Conservation (phyloP, 2,797 vertebrate species). For the Pangasius djambal region DNA sequence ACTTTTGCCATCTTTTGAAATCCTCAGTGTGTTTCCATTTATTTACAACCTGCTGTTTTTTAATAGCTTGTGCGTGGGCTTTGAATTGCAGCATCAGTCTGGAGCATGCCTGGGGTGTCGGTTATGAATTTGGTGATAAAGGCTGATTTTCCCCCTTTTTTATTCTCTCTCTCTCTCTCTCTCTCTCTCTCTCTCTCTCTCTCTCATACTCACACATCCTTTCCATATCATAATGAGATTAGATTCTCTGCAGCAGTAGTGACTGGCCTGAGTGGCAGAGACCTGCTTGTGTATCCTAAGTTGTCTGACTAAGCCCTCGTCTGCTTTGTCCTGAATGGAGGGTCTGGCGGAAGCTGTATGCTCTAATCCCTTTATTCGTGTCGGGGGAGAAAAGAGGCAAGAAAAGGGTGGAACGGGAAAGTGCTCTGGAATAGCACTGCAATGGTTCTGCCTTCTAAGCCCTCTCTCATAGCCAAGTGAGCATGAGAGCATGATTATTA, state of each 20-base stretch:
- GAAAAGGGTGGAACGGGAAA: constrained; percentile 79
- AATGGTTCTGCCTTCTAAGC: constrained; percentile 43
- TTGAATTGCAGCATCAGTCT: background rate
- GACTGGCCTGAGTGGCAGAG: constrained; percentile 90
- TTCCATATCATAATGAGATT: constrained; percentile 96
- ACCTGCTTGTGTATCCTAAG: constrained; percentile 96
- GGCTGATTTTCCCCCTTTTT: background rate
- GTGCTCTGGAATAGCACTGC: constrained; percentile 81
- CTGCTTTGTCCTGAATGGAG: constrained; percentile 90
- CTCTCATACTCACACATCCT: constrained; percentile 48
- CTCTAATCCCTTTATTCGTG: constrained; percentile 99
- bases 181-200: constrained; percentile 23
- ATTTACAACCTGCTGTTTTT: constrained; percentile 2
- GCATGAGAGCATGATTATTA: constrained; percentile 78
- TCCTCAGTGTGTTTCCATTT: constrained; percentile 5
- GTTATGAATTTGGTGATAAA: constrained; percentile 46
- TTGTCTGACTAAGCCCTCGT: constrained; percentile 89
- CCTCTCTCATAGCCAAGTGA: constrained; percentile 79
- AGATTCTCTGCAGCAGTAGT: constrained; percentile 85
- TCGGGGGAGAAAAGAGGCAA: constrained; percentile 90
- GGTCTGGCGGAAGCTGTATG: constrained; percentile 94
- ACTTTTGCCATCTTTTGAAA: background rate
- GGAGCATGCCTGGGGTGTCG: constrained; percentile 22
- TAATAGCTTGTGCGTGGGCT: constrained; percentile 3
- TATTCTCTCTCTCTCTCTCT: background rate